phyloP scores from a whole-genome alignment of 2,113 vertebrate species.

The Hipposideros armiger region DNA sequence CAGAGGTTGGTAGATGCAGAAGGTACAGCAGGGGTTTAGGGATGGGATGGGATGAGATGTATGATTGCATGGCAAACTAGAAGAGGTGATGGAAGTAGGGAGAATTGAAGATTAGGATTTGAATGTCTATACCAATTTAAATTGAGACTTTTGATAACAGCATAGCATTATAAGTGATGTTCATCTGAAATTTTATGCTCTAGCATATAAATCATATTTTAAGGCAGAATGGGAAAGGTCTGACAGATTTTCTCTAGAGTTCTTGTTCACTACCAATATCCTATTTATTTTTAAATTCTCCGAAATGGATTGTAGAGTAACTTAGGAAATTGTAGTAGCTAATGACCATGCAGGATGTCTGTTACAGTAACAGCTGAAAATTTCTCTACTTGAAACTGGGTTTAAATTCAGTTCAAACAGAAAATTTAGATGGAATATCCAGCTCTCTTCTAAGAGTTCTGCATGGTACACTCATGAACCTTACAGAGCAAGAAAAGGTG shows the following conservation, averaged over 20 bases:
- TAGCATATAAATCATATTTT: constrained; percentile 51
- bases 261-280: constrained; percentile 45
- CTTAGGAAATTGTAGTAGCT: constrained; percentile 48
- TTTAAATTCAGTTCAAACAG: constrained; percentile 44
- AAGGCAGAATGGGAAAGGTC: constrained; percentile 18
- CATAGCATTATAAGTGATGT: constrained; percentile 26
- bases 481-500: constrained; percentile 38
- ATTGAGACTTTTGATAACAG: constrained; percentile 15
- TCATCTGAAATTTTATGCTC: constrained; percentile 51
- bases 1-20: not conserved
- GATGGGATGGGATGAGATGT: constrained; percentile 10
- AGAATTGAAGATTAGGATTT: constrained; percentile 38
- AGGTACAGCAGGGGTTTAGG: not conserved
- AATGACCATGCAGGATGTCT: constrained; percentile 19
- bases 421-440: constrained; percentile 14
- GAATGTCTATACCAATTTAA: constrained; percentile 21
- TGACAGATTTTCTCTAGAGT: constrained; percentile 25
- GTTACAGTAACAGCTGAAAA: constrained; percentile 29
- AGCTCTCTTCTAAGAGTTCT: constrained; percentile 25
- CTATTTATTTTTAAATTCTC: constrained; percentile 44
- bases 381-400: constrained; percentile 34
- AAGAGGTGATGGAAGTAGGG: not conserved
- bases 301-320: constrained; percentile 44
- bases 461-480: not conserved
- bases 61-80: not conserved